phyloP scores from a whole-genome alignment of 2,797 vertebrate species.

The Nannoperca obscura region DNA sequence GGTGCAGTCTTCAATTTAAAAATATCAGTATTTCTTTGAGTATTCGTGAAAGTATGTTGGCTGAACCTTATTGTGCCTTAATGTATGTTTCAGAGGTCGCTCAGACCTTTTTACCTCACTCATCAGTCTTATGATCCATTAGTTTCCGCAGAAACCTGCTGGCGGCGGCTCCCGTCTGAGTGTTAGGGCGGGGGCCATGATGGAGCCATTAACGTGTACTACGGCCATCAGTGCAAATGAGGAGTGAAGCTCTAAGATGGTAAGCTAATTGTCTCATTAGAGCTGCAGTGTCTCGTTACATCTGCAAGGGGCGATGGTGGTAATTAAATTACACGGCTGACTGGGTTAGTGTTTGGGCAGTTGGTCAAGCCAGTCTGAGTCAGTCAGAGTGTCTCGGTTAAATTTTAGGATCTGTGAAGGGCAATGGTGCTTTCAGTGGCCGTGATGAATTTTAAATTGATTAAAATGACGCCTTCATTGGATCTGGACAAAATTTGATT shows the following conservation, averaged over 20 bases:
- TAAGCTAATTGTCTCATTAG: constrained; percentile 69
- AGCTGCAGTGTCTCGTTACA: constrained; percentile 51
- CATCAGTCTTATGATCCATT: constrained; percentile 49
- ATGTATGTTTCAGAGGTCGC: constrained; percentile 29
- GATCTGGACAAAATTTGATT: neutral
- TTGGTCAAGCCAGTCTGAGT: neutral
- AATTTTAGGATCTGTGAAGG: constrained; percentile 46
- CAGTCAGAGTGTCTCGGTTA: constrained; percentile 12
- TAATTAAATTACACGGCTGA: constrained; percentile 65
- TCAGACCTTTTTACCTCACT: constrained; percentile 41
- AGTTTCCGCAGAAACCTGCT: constrained; percentile 53
- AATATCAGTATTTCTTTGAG: neutral
- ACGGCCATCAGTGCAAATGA: constrained; percentile 58
- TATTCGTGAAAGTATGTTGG: neutral
- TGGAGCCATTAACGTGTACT: constrained; percentile 39
- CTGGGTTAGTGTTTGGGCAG: constrained; percentile 33
- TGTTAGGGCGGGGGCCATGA: constrained; percentile 33
- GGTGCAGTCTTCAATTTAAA: neutral
- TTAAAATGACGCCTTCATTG: neutral
- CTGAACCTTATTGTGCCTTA: neutral
- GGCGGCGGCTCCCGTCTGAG: constrained; percentile 38
- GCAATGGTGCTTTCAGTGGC: neutral
- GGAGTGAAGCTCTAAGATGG: constrained; percentile 52
- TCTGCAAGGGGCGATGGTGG: constrained; percentile 34
- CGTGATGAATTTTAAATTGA: constrained; percentile 11